Base-by-base conservation (phyloP, 2,888 invertebrate species). In the Latheticus oryzae region DNA sequence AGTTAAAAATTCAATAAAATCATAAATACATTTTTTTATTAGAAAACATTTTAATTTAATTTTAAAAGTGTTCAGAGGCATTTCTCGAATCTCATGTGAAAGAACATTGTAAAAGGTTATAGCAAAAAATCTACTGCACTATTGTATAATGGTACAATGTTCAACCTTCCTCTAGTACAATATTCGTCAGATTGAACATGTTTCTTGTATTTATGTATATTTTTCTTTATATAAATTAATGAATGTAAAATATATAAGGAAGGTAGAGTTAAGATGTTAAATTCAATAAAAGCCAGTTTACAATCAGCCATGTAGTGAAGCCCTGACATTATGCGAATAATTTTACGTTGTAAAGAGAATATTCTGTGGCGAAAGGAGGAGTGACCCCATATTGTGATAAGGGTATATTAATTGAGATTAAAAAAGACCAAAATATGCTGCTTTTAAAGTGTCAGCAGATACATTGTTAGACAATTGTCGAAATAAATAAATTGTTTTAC, bases 71-170 rank as follows among this genome's bases (percentile, higher is more conserved):
- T 4, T 24, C 8, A 24, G 24, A 24, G 24, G 24, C 2, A 24
- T 4, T 7, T 24, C 24, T 4, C 24, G 7, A 24, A 24, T 8
- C 2, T 24, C 24, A 8, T 7, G 7, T 4, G 24, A 8, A 2
- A 24, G 24, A 24, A 24, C 24, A 24, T 24, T 24, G 24, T 24
- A 24, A 24, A 24, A 24, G 8, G 24, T 24, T 2, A 24, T 24
- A 24, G 7, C 24, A 24, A 24, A 24, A 24, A 24, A 24, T 24
- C 24, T 24, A 24, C 7, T 24, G 24, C 24, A 24, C 2, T 7
- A 8, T 24, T 24, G 24, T 2, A 8, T n/a, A n/a, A n/a, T 5
- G 5, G 21, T 19, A 19, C 5, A 19, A 5, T 19, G 21, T 19
- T n/a, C n/a, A 19, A 19, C 21, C 5, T 19, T 19, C 5, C 21